phyloP scores from a whole-genome alignment of 2,888 invertebrate species.

The Anaspis maculata region DNA sequence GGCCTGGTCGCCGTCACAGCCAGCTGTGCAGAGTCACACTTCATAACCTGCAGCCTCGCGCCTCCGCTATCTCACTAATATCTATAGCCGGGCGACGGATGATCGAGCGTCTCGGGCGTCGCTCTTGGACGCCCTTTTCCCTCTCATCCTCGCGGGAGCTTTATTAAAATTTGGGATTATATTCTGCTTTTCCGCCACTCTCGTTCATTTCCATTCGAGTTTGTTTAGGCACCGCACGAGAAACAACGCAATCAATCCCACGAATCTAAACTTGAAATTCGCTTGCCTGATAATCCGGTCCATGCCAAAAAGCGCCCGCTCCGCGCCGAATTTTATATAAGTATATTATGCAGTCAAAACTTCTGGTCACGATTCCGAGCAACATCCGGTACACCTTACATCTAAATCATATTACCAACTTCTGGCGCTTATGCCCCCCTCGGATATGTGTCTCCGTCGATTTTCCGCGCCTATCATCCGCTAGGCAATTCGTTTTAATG shows the following conservation, averaged over 20 bases:
- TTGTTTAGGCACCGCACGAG: conserved; percentile 6
- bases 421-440: conserved; percentile 28
- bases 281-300: too few relatives aligned
- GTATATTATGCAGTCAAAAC: conserved; percentile 40
- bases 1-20: conserved; percentile 34
- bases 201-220: too few relatives aligned
- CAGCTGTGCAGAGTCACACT: conserved; percentile 41
- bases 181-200: too few relatives aligned
- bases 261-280: not conserved
- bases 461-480: conserved; percentile 13
- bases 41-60: conserved; percentile 34
- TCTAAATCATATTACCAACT: conserved; percentile 40
- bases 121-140: too few relatives aligned
- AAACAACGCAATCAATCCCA: conserved; percentile 16
- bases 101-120: conserved; percentile 24
- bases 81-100: conserved; percentile 29
- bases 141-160: too few relatives aligned
- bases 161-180: too few relatives aligned
- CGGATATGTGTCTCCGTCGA: conserved; percentile 24
- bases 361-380: conserved; percentile 39
- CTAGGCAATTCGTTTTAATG: conserved; percentile 11
- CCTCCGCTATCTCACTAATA: conserved; percentile 26
- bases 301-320: too few relatives aligned
- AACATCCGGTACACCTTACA: conserved; percentile 41
- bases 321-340: conserved; percentile 36